Evolutionary conservation across 2,888 invertebrate genomes (phyloP), one percentile per base, ranked within the genome.

Genomic region (Cosmorhoe ocellata): DNA sequence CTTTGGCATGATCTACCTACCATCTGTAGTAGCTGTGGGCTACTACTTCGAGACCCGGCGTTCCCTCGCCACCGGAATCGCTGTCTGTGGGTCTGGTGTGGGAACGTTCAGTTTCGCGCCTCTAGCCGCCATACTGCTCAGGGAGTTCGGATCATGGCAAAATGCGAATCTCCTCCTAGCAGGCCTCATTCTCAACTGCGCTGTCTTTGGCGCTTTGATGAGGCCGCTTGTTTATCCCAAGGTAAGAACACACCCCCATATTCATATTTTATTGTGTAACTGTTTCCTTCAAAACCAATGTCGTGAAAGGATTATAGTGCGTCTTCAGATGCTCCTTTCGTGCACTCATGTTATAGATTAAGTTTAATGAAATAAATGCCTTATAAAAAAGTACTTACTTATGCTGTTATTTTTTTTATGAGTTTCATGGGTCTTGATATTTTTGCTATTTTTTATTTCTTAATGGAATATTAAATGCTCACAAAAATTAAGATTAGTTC

Each of bases 21-120:
- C 99, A 0, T 98, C 99, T 1, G 98, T 99, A 30, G 98, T 99
- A 8, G 97, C 97, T 45, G 98, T 99, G 18, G 98, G 98, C 4
- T 98, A 98, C 86, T 99, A 99, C 90, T 99, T 99, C 88, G 98
- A 99, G 88, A 96, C 97, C 37, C 96, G 97, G 69, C 92, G 98
- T 56, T 97, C 98, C 8, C 90, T 99, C 59, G 99, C 99, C 38
- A 99, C 98, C 42, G 98, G 95, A 44, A 96, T 97, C 51, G 98
- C 98, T 0, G 98, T 98, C 0, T 98, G 98, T 76, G 99, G 99
- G 5, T 98, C 98, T 0, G 99, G 99, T 2, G 90, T 91, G 1
- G 99, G 99, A 37, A 98, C 98, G 1, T 98, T 99, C 83, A 94
- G 96, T 36, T 98, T 99, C 77, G 98, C 99, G 0, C 99, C 99